Base-by-base conservation (phyloP, 2,113 vertebrate species). In the Entelurus aequoreus region DNA sequence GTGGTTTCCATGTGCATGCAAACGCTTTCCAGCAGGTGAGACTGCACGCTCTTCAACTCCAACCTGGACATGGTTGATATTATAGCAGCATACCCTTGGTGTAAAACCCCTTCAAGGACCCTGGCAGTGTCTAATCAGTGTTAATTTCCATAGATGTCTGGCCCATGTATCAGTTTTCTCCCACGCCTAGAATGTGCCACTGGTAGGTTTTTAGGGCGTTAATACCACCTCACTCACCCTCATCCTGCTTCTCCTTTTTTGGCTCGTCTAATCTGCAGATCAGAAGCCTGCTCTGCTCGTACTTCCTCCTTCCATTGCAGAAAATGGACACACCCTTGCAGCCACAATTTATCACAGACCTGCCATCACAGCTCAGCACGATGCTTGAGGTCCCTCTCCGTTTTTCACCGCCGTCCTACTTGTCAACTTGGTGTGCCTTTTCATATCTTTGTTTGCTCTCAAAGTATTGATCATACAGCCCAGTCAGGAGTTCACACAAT, bases 261-360 rank as follows among this genome's bases (percentile, higher is more conserved):
- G 78, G 83, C 44, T 87, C 75, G 73, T 66, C 54, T 71, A 42
- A 85, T 78, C 74, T 62, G 78, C 61, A 72, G 83, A 86, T 83
- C 78, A 82, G 75, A 40, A 72, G 64, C 9, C 6, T 1, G 5
- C 46, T 60, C 68, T 68, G 54, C 48, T 69, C 55, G n/a, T 28
- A 77, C 84, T 86, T 85, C 84, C 83, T 83, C 54, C 19, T 81
- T 66, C 78, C 65, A 12, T 48, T 71, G 77, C 76, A 71, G 69
- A 68, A 74, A 71, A 35, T 35, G 62, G 84, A 64, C 84, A 86
- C 86, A 84, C 86, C 84, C 86, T 76, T 65, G 37, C 59, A 75
- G 69, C 65, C 86, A 84, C 84, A 87, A 76, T 68, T 79, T 69
- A 60, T 74, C 42, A 44, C 55, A 79, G 82, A 46, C 85, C 65